phyloP scores from a whole-genome alignment of 2,888 invertebrate species.

The Acutogordius australiensis region DNA sequence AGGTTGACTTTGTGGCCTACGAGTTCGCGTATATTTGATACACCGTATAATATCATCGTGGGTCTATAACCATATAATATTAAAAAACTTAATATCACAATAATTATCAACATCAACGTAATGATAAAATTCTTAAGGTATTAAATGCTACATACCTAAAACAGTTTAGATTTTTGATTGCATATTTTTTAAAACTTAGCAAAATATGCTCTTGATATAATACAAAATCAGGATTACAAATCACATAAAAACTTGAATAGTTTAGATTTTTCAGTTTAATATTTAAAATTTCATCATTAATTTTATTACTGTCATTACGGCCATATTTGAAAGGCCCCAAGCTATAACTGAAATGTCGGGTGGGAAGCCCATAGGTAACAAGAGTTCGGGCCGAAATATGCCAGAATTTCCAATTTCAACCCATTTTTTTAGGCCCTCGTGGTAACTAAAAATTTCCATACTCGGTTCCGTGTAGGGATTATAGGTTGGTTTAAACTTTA shows the following conservation, averaged over 20 bases:
- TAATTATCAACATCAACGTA: too few species aligned
- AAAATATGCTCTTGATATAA: too few species aligned
- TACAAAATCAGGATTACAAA: too few species aligned
- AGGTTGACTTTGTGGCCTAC: conserved; percentile 83
- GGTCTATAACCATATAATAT: conserved; percentile 43
- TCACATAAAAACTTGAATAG: too few species aligned
- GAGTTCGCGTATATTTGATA: conserved; percentile 80
- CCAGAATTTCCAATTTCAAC: conserved; percentile 84
- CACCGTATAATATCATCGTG: conserved; percentile 92
- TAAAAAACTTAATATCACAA: too few species aligned
- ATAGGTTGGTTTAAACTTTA: conserved; percentile 90
- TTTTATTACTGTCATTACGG: too few species aligned
- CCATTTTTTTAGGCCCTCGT: conserved; percentile 46
- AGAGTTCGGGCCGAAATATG: conserved; percentile 80
- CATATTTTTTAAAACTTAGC: too few species aligned
- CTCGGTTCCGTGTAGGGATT: conserved; percentile 98
- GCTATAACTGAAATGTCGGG: conserved; percentile 70
- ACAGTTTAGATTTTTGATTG: too few species aligned
- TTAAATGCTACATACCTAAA: too few species aligned
- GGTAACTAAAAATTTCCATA: conserved; percentile 95
- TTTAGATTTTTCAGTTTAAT: too few species aligned
- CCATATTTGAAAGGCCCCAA: conserved; percentile 83
- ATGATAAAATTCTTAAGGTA: too few species aligned
- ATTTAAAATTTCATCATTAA: too few species aligned
- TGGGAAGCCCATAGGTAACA: conserved; percentile 80